These are phyloP conservation scores for Neodon shergylaensis DNA, from an alignment of 2,113 vertebrate genomes.

Conservation along the genomic window DNA sequence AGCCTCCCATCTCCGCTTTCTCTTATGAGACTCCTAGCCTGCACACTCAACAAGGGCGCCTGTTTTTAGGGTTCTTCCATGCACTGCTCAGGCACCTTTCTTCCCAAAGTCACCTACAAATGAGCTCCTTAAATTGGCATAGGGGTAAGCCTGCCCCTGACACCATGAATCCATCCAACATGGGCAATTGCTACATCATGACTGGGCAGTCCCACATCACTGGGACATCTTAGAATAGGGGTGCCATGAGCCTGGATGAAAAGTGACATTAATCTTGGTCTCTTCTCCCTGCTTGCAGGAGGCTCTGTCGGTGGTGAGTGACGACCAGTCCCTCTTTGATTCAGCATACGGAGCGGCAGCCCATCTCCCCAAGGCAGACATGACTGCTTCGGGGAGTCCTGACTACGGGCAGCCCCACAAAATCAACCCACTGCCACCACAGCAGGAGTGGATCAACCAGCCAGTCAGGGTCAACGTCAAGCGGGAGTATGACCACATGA, in stretches of 20 bases:
- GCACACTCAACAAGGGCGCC: neutral
- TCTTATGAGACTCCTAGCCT: neutral
- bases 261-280: conserved; percentile 5
- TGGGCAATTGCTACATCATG: conserved; percentile 60
- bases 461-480: conserved; percentile 95
- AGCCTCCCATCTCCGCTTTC: neutral
- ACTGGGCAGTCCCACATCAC: conserved; percentile 55
- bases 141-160: neutral
- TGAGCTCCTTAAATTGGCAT: conserved; percentile 52
- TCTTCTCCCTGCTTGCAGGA: conserved; percentile 87
- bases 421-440: conserved; percentile 96
- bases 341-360: conserved; percentile 94
- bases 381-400: conserved; percentile 98
- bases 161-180: conserved; percentile 35
- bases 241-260: neutral
- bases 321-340: conserved; percentile 99
- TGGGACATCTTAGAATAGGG: conserved; percentile 67
- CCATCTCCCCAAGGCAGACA: conserved; percentile 97
- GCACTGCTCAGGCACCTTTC: neutral
- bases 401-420: conserved; percentile 98
- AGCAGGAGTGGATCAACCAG: conserved; percentile 98
- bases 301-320: conserved; percentile 99
- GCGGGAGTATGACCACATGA: conserved; percentile 99
- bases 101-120: neutral
- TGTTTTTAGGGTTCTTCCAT: neutral